Evolutionary conservation across 2,113 vertebrate genomes (phyloP).

Genomic region (Dolichotis patagonum): DNA sequence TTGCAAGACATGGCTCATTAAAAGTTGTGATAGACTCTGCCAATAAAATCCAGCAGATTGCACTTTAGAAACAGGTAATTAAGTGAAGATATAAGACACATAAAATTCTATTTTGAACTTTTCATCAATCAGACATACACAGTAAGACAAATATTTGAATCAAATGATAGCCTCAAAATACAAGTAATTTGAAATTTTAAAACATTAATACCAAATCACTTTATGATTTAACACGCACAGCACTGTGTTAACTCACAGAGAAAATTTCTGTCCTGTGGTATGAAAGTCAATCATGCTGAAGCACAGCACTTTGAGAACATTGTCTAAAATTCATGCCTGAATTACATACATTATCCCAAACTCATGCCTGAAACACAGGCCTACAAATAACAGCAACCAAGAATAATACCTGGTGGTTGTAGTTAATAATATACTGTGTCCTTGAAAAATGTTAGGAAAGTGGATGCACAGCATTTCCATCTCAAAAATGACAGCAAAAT

Average conservation of each 20-base stretch:
- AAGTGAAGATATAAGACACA: conserved; percentile 33
- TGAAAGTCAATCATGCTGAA: not conserved
- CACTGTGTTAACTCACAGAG: not conserved
- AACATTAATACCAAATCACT: not conserved
- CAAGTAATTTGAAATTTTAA: not conserved
- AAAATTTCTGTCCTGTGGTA: not conserved
- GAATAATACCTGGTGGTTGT: not conserved
- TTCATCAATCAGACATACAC: conserved; percentile 53
- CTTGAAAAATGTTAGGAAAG: not conserved
- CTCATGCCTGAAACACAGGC: not conserved
- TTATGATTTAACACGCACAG: not conserved
- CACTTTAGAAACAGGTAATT: conserved; percentile 63
- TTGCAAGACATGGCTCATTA: conserved; percentile 33
- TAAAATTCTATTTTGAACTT: conserved; percentile 54
- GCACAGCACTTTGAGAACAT: not conserved
- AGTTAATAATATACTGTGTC: not conserved
- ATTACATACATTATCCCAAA: not conserved
- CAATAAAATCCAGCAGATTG: conserved; percentile 61
- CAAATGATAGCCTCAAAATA: not conserved
- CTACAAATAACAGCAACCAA: not conserved
- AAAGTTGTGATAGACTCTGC: not conserved
- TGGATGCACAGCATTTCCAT: not conserved
- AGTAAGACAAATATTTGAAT: not conserved
- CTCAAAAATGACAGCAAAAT: not conserved
- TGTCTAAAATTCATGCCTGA: not conserved